A percentile compares a stretch with the other conserved stretches of the same genome.
phyloP scores from a whole-genome alignment of 2,797 vertebrate species.

The Lates japonicus region DNA sequence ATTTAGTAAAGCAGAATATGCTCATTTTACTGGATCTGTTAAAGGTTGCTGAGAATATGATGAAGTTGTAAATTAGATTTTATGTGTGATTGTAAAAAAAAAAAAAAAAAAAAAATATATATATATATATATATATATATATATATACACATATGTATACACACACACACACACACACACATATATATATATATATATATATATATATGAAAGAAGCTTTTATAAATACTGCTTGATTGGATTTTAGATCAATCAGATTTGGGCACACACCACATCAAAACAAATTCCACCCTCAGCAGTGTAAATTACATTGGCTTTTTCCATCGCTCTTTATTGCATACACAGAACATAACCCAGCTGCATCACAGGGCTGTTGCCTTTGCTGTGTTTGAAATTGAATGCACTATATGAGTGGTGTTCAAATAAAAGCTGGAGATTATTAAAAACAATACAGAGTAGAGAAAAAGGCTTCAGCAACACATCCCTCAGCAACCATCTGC shows the following conservation, averaged over 20 bases:
- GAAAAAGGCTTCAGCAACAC: background rate
- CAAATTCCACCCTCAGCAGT: slow-evolving; percentile 31
- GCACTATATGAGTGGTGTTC: slow-evolving; percentile 12
- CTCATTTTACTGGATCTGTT: slow-evolving; percentile 35
- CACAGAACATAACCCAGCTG: slow-evolving; percentile 18
- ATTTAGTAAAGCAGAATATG: background rate
- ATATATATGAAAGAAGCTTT: slow-evolving; percentile 20
- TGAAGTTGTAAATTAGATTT: slow-evolving; percentile 50
- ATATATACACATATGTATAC: too few species aligned
- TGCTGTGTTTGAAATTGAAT: slow-evolving; percentile 6
- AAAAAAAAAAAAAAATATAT: too few species aligned
- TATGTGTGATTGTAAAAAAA: slow-evolving; percentile 34
- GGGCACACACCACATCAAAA: slow-evolving; percentile 54
- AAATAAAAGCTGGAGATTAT: slow-evolving; percentile 20
- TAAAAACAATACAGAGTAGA: slow-evolving; percentile 17
- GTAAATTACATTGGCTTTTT: slow-evolving; percentile 63
- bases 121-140: too few species aligned
- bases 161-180: too few species aligned
- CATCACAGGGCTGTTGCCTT: slow-evolving; percentile 12
- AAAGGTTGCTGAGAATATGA: slow-evolving; percentile 10
- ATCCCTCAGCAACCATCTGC: slow-evolving; percentile 29
- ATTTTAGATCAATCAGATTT: slow-evolving; percentile 59
- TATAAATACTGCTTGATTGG: slow-evolving; percentile 44
- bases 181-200: background rate
- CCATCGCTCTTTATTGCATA: slow-evolving; percentile 66